Evolutionary conservation across 2,113 vertebrate species (phyloP).

Genomic region (Enhydra lutris): DNA sequence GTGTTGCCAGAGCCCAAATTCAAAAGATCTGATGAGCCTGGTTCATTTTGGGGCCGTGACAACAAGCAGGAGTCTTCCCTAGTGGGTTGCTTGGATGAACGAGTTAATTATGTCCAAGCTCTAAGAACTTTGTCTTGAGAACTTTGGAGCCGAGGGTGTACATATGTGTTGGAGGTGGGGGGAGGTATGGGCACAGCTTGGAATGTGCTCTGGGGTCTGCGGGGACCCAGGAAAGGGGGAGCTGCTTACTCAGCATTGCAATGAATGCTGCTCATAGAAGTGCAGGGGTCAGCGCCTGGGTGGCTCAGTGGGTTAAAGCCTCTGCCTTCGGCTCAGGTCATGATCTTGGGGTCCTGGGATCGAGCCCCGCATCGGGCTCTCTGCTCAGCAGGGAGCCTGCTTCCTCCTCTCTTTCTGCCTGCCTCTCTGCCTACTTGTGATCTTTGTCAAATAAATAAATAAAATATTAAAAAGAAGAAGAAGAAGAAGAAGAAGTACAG

Average conservation of each 20-base stretch:
- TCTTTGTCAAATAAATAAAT: too few relatives aligned
- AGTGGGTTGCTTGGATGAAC: constrained; percentile 13
- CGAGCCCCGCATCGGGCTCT: too few relatives aligned
- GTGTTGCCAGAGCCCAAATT: neutral
- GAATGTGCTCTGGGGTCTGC: neutral
- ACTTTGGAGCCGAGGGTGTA: neutral
- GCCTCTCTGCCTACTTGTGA: too few relatives aligned
- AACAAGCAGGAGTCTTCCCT: neutral
- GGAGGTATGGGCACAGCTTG: neutral
- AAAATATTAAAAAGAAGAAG: too few relatives aligned
- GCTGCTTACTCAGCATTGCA: neutral
- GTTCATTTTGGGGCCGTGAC: neutral
- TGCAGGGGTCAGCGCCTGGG: neutral
- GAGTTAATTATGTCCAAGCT: constrained; percentile 53
- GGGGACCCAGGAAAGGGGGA: neutral
- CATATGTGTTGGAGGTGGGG: too few relatives aligned
- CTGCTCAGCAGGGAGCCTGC: too few relatives aligned
- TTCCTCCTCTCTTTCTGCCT: too few relatives aligned
- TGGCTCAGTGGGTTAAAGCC: too few relatives aligned
- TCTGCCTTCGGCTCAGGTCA: too few relatives aligned
- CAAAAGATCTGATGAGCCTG: neutral
- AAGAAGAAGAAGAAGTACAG: too few relatives aligned
- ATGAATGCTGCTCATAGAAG: neutral
- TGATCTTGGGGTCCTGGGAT: too few relatives aligned
- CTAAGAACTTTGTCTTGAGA: neutral